phyloP scores from a whole-genome alignment of 2,888 invertebrate species.

The Encarsia formosa region DNA sequence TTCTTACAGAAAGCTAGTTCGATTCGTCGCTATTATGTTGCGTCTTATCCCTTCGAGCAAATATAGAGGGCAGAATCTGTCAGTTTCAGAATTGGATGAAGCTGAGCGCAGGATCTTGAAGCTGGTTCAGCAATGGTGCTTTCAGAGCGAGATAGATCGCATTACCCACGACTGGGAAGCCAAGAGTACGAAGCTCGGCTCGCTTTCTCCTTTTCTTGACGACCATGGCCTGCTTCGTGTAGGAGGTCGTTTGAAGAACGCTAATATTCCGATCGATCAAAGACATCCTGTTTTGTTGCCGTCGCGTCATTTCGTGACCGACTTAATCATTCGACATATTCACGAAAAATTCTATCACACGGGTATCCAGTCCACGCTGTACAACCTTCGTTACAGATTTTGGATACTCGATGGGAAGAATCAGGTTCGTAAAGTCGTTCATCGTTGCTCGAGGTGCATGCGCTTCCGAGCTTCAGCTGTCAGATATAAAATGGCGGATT shows the following conservation, averaged over 20 bases:
- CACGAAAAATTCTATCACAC: conserved; percentile 31
- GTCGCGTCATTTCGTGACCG: conserved; percentile 29
- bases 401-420: conserved; percentile 32
- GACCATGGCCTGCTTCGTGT: conserved; percentile 31
- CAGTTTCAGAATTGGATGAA: neutral
- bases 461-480: neutral
- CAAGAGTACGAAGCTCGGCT: neutral
- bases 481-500: conserved; percentile 33
- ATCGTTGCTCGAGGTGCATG: conserved; percentile 14
- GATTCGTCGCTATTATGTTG: neutral
- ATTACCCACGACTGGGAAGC: neutral
- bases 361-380: conserved; percentile 31
- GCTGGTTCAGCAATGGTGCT: neutral
- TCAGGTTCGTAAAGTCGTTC: conserved; percentile 20
- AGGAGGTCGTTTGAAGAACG: conserved; percentile 32
- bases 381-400: conserved; percentile 26
- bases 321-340: conserved; percentile 30
- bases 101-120: neutral
- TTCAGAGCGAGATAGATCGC: neutral
- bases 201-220: conserved; percentile 29
- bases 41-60: neutral
- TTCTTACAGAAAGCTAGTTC: neutral
- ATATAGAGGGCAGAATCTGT: neutral
- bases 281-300: conserved; percentile 35
- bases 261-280: conserved; percentile 22